phyloP scores from a whole-genome alignment of 2,888 invertebrate genomes.

The Dryadula phaetusa region DNA sequence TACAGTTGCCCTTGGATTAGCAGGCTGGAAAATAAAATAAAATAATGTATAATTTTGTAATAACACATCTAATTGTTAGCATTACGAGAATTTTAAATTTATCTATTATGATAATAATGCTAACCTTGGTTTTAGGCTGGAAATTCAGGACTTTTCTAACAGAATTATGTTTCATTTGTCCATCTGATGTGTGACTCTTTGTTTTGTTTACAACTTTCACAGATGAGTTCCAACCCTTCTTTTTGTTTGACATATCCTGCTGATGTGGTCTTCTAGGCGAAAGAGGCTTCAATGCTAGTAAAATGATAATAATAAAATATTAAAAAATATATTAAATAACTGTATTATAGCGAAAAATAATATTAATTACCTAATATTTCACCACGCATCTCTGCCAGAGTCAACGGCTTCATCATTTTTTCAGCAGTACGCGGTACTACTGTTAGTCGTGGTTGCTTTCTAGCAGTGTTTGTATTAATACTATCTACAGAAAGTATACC shows the following conservation, averaged over 20 bases:
- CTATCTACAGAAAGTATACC: conserved; percentile 64
- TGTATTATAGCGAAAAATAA: not conserved
- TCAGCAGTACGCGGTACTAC: conserved; percentile 57
- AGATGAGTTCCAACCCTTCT: conserved; percentile 74
- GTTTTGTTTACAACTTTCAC: conserved; percentile 67
- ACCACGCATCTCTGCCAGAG: conserved; percentile 67
- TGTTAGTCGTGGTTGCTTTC: conserved; percentile 60
- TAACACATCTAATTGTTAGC: not conserved
- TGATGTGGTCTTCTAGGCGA: conserved; percentile 54
- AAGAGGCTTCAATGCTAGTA: conserved; percentile 60
- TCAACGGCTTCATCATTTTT: conserved; percentile 62
- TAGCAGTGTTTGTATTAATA: conserved; percentile 57
- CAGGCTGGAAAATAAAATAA: conserved; percentile 53
- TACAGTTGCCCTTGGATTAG: conserved; percentile 54
- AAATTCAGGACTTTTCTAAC: conserved; percentile 74
- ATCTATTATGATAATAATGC: conserved; percentile 20
- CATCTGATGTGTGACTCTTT: conserved; percentile 62
- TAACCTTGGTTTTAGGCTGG: conserved; percentile 61
- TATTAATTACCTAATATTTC: conserved; percentile 56
- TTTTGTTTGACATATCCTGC: conserved; percentile 55
- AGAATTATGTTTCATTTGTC: conserved; percentile 60
- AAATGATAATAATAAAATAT: not conserved
- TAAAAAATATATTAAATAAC: not conserved
- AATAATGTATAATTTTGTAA: not conserved
- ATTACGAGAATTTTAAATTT: not conserved